Evolutionary conservation across 2,113 vertebrate genomes (phyloP).

Genomic region (Caloenas nicobarica): DNA sequence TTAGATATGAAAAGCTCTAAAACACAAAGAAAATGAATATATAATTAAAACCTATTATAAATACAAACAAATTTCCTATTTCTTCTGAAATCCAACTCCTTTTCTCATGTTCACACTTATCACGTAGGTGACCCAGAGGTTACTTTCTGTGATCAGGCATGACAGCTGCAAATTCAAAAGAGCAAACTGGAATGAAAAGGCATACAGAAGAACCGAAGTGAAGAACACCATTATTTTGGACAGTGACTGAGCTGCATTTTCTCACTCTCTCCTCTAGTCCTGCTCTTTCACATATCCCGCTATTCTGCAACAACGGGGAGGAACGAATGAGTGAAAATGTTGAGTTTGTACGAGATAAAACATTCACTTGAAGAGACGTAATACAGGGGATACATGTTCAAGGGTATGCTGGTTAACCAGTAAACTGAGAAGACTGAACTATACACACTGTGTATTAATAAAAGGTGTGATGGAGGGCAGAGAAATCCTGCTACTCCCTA

Average conservation of each 20-base stretch:
- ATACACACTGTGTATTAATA: not conserved
- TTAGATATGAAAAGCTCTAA: not conserved
- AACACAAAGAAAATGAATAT: not conserved
- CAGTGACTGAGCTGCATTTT: not conserved
- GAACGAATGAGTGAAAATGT: not conserved
- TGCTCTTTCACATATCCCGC: accelerated
- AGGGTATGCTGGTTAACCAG: not conserved
- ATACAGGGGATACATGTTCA: not conserved
- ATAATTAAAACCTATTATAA: not conserved
- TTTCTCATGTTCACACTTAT: not conserved
- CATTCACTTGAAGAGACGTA: not conserved
- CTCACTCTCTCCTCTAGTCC: not conserved
- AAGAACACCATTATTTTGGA: not conserved
- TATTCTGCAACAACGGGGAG: not conserved
- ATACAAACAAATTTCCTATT: not conserved
- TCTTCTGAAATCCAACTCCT: not conserved
- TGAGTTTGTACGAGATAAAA: not conserved
- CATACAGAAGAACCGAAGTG: not conserved
- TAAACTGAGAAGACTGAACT: not conserved
- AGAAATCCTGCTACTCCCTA: not conserved
- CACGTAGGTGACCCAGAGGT: not conserved
- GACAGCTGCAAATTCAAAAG: not conserved
- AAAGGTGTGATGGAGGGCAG: not conserved
- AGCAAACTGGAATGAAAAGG: not conserved
- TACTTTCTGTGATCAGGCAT: not conserved